Percentiles rank a stretch among this genome's conserved stretches.
phyloP scores from a whole-genome alignment of 2,797 vertebrate species.

The Varecia variegata region DNA sequence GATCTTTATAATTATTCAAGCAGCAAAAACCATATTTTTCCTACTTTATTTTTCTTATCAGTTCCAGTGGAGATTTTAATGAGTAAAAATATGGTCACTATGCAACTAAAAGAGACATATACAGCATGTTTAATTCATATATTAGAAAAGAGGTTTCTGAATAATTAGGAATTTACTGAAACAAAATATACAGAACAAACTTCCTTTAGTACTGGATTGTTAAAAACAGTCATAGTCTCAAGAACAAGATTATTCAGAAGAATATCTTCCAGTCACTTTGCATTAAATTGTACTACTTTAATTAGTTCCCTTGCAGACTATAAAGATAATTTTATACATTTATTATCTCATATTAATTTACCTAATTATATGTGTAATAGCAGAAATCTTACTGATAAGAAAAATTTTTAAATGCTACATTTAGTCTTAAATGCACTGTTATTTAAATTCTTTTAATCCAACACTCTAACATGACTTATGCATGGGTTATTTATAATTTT shows the following conservation, averaged over 20 bases:
- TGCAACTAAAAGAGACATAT: slow-evolving; percentile 25
- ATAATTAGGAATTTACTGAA: slow-evolving; percentile 17
- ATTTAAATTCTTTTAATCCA: slow-evolving; percentile 18
- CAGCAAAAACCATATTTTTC: not conserved
- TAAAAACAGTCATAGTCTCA: not conserved
- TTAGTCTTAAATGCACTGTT: not conserved
- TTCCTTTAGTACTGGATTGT: not conserved
- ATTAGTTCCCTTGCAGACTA: slow-evolving; percentile 27
- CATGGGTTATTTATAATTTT: not conserved
- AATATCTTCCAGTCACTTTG: not conserved
- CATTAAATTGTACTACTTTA: slow-evolving; percentile 26
- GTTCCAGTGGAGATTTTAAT: not conserved
- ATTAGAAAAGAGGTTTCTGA: not conserved
- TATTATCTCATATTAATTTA: slow-evolving; percentile 15
- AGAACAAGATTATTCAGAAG: not conserved
- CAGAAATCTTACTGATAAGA: slow-evolving; percentile 19
- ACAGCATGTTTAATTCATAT: not conserved
- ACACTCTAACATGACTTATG: not conserved
- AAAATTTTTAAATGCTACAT: not conserved
- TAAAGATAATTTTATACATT: slow-evolving; percentile 27
- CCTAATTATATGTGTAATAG: not conserved
- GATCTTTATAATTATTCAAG: not conserved
- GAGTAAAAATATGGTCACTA: not conserved
- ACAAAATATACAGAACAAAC: not conserved
- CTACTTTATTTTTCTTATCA: not conserved